Evolutionary conservation across 2,888 invertebrate genomes (phyloP).

Genomic region (Drosophila koepferae): DNA sequence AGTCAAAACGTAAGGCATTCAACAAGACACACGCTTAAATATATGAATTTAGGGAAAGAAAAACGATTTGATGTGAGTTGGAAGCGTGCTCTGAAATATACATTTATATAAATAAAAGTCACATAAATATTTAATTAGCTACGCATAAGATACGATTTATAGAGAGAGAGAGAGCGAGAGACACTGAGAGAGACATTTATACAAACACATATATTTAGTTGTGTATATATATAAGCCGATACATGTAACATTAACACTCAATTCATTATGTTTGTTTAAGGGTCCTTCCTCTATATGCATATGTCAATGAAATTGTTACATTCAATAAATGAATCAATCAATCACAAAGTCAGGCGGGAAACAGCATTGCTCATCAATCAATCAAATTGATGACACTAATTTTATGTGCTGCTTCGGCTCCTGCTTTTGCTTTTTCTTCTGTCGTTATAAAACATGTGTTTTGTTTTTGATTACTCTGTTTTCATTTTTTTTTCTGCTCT

Average conservation of each 20-base stretch:
- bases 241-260: conserved; percentile 36
- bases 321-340: conserved; percentile 69
- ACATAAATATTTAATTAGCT: conserved; percentile 50
- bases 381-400: conserved; percentile 62
- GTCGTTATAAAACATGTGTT: conserved; percentile 34
- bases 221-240: conserved; percentile 11
- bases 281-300: conserved; percentile 44
- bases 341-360: conserved; percentile 56
- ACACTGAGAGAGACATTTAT: neutral
- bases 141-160: conserved; percentile 25
- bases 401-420: conserved; percentile 16
- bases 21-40: conserved; percentile 26
- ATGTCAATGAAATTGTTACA: conserved; percentile 56
- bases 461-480: neutral
- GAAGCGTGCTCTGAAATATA: conserved; percentile 27
- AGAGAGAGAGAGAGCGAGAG: neutral
- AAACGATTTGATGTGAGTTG: conserved; percentile 16
- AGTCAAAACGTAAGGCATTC: conserved; percentile 26
- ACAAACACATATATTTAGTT: neutral
- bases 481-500: neutral
- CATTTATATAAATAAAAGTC: conserved; percentile 27
- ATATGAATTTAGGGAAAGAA: conserved; percentile 18
- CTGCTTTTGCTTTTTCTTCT: conserved; percentile 16
- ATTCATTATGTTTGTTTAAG: conserved; percentile 42
- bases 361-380: conserved; percentile 53